A percentile compares a stretch with the other conserved stretches of the same genome.
These are phyloP conservation scores for Teleogryllus oceanicus DNA, from an alignment of 2,888 invertebrate genomes.

Conservation along the genomic window DNA sequence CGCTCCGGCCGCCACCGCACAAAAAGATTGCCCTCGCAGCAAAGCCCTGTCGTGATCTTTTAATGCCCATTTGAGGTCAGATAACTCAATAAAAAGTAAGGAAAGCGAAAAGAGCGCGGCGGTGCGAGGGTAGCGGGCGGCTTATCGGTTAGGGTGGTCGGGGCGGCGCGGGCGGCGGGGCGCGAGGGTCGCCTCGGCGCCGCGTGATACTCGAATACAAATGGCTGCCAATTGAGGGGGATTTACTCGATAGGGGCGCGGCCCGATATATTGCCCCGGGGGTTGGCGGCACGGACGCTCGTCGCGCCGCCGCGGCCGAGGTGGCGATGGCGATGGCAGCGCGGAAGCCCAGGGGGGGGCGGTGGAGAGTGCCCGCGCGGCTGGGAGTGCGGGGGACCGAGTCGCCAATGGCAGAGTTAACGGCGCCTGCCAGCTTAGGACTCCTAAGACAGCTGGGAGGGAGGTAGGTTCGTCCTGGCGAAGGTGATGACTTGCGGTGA, in stretches of 20 bases:
- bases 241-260: not conserved
- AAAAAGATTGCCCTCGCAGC: conserved; percentile 1
- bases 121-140: conserved; percentile 20
- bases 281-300: not conserved
- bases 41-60: conserved; percentile 29
- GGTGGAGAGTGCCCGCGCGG: not conserved
- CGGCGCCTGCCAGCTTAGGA: too few species aligned
- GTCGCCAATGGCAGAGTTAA: too few species aligned
- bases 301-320: not conserved
- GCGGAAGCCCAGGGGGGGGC: not conserved
- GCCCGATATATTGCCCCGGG: not conserved
- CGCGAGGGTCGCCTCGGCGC: not conserved
- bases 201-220: conserved; percentile 29
- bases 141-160: conserved; percentile 21
- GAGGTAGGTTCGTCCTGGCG: too few species aligned
- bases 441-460: too few species aligned
- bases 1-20: not conserved
- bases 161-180: not conserved
- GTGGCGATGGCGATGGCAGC: not conserved
- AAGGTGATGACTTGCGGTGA: too few species aligned
- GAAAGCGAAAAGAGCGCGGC: conserved; percentile 11
- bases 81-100: conserved; percentile 33
- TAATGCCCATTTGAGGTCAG: conserved; percentile 34
- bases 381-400: too few species aligned
- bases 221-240: conserved; percentile 30